Conservation (phyloP, 37 sponge, comb jelly and placozoan species). For the Aphrocallistes beatrix region DNA sequence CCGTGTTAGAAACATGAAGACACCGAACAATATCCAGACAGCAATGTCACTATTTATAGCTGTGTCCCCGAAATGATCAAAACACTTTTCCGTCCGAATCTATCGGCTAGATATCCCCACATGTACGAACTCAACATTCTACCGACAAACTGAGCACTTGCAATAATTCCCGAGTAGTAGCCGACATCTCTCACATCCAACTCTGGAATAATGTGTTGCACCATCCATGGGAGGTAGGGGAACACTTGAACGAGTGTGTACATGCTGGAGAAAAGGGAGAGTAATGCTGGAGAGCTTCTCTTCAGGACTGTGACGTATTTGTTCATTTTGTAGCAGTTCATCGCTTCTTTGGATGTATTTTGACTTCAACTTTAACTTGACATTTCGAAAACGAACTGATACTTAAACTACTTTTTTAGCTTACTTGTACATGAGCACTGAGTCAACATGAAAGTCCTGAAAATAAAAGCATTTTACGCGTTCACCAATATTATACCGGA, state of each 20-base stretch:
- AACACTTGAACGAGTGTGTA: constrained; percentile 61
- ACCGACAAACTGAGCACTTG: constrained; percentile 54
- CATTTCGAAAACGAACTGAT: too few species aligned
- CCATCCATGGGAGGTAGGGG: constrained; percentile 82
- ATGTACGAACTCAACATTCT: constrained; percentile 64
- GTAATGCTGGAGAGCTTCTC: not conserved
- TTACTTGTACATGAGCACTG: too few species aligned
- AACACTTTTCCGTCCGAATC: constrained; percentile 44
- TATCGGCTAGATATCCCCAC: constrained; percentile 65
- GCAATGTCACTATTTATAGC: constrained; percentile 16
- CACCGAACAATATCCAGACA: constrained; percentile 52
- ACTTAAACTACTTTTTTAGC: too few species aligned
- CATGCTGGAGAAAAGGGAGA: constrained; percentile 40
- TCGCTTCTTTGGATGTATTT: too few species aligned
- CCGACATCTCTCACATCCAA: constrained; percentile 25
- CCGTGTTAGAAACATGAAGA: constrained; percentile 13
- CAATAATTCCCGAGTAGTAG: constrained; percentile 59
- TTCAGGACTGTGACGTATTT: not conserved
- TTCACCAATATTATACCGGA: too few species aligned
- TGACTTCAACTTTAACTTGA: too few species aligned
- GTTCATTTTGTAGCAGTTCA: not conserved
- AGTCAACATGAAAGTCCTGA: too few species aligned
- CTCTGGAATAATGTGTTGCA: constrained; percentile 36
- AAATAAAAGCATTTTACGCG: too few species aligned
- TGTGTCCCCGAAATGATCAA: constrained; percentile 35